Evolutionary conservation across 2,888 invertebrate species (phyloP), one percentile per base, ranked within the genome.

Genomic region (Parnassius smintheus): DNA sequence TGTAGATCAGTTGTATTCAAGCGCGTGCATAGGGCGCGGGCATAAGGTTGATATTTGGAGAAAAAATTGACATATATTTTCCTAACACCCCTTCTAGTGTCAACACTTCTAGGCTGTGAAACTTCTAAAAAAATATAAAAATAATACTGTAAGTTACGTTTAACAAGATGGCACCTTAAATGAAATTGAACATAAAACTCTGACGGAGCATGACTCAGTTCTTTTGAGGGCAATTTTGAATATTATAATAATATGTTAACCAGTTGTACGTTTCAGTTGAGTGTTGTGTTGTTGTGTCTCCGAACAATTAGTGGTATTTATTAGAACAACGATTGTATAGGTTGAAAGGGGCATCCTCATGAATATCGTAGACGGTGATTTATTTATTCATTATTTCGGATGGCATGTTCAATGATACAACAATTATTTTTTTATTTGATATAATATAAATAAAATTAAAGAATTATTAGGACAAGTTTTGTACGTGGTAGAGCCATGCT

Each of bases 211-310:
- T 91, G 91, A 91, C 86, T 91, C 90, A 88, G 89, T 85, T 74
- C 82, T 79, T 44, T 60, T 75, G 82, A 82, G 83, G 85, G 83
- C 80, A 86, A 84, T 88, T 86, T 88, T 86, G 86, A 88, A 88
- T 90, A 90, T 86, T 82, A 86, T 86, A 86, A 86, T 89, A 90
- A 86, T 89, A 90, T 88, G 91, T 88, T 84, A 90, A 91, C 83
- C 88, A 86, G 88, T 78, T 79, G 80, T 80, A 72, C 77, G 13
- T 49, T 18, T 49, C 9, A 49, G 73, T 77, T 68, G 65, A 73
- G 76, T 64, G 64, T 76, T 75, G 79, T 83, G 83, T 81, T 49
- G 69, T 63, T 68, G 65, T 59, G 65, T 75, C 76, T 76, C 74
- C 76, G 78, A 79, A 86, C 85, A 89, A 89, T 89, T 89, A 90